Conservation (phyloP, 2,113 vertebrate genomes). For the Seriola aureovittata region DNA sequence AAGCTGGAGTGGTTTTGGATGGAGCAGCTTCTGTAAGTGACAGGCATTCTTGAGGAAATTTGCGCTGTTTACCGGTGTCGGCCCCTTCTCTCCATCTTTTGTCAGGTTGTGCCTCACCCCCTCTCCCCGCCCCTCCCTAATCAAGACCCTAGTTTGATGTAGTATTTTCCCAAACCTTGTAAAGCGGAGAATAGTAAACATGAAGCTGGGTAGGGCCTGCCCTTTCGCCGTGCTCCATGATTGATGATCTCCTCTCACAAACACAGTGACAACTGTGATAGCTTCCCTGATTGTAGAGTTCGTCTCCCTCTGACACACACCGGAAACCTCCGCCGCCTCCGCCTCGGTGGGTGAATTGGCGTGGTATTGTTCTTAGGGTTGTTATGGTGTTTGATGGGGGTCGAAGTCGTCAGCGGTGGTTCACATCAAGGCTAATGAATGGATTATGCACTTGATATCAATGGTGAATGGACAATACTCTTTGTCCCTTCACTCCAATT, state of each 20-base stretch:
- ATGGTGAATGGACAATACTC: slow-evolving; percentile 73
- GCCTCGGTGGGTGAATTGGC: slow-evolving; percentile 45
- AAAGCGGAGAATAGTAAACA: slow-evolving; percentile 46
- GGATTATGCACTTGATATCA: slow-evolving; percentile 72
- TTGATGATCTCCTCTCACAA: slow-evolving; percentile 72
- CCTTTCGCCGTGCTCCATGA: slow-evolving; percentile 55
- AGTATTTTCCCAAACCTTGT: slow-evolving; percentile 46
- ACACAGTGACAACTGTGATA: slow-evolving; percentile 55
- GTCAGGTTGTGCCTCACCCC: slow-evolving; percentile 14
- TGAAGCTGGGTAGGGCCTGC: slow-evolving; percentile 15
- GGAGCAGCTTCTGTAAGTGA: slow-evolving; percentile 12
- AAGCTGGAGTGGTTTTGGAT: slow-evolving; percentile 29
- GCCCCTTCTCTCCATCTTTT: slow-evolving; percentile 11
- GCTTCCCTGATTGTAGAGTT: slow-evolving; percentile 52
- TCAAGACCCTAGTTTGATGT: slow-evolving; percentile 24
- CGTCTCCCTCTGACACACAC: slow-evolving; percentile 55
- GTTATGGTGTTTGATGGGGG: slow-evolving; percentile 71
- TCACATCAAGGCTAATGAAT: slow-evolving; percentile 75
- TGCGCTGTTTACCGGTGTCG: neutral
- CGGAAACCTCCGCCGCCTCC: slow-evolving; percentile 68
- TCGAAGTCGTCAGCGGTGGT: slow-evolving; percentile 45
- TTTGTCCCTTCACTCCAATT: slow-evolving; percentile 63
- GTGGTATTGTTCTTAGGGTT: slow-evolving; percentile 58
- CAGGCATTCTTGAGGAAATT: slow-evolving; percentile 1
- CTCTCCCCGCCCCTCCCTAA: slow-evolving; percentile 12